Percentiles rank a stretch among this genome's conserved stretches.
Evolutionary conservation across 2,797 vertebrate species (phyloP).

Genomic region (Leptodactylus fallax): DNA sequence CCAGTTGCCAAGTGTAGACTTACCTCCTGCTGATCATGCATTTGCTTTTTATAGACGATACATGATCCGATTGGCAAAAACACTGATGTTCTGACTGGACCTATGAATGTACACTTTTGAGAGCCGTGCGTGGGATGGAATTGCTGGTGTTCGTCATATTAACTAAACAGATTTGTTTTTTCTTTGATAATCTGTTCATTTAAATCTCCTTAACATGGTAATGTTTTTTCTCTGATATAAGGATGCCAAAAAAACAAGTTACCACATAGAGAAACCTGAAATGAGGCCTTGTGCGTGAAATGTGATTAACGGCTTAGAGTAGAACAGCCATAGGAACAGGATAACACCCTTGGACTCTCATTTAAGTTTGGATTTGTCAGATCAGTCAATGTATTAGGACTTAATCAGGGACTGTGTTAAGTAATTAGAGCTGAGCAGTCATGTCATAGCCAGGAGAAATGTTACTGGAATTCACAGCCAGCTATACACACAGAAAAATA

Average conservation of each 20-base stretch:
- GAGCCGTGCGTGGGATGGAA: background rate
- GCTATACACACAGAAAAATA: background rate
- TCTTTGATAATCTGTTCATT: background rate
- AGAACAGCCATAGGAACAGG: constrained; percentile 57
- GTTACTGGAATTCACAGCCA: constrained; percentile 10
- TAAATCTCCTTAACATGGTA: background rate
- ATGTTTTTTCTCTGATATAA: background rate
- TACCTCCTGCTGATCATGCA: background rate
- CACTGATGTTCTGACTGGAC: background rate
- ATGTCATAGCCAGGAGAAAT: constrained; percentile 30
- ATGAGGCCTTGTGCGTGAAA: constrained; percentile 74
- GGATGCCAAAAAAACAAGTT: background rate
- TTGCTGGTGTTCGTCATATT: background rate
- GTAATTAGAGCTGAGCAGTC: constrained; percentile 55
- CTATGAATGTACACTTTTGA: background rate
- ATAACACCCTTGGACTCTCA: constrained; percentile 68
- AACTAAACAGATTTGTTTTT: background rate
- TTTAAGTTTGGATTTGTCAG: constrained; percentile 66
- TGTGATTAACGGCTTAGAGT: constrained; percentile 79
- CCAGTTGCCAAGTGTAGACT: background rate
- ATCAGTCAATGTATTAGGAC: constrained; percentile 64
- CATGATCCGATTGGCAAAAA: background rate
- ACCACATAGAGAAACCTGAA: constrained; percentile 44
- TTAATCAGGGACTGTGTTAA: constrained; percentile 67
- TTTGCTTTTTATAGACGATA: background rate